Conservation (phyloP, 1,140 invertebrate genomes). For the Sitobion miscanthi region DNA sequence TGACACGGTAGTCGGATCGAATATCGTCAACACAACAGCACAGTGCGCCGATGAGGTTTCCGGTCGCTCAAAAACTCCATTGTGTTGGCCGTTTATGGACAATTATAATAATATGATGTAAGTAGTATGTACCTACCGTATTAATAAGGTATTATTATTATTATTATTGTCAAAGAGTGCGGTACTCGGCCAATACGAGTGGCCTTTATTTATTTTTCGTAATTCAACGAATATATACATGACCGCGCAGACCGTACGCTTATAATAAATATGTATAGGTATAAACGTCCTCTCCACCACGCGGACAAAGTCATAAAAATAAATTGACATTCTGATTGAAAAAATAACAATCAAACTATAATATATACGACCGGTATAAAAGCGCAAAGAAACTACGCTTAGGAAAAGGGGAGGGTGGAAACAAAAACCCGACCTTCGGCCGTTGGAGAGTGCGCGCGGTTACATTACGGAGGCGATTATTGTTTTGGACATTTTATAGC, state of each 20-base stretch:
- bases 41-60: background rate
- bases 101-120: background rate
- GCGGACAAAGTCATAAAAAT: background rate
- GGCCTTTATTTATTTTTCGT: background rate
- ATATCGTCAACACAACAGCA: background rate
- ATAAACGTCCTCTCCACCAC: background rate
- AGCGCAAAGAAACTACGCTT: background rate
- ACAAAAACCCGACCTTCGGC: background rate
- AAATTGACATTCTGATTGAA: conserved; percentile 27
- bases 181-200: background rate
- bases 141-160: background rate
- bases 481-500: background rate
- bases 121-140: background rate
- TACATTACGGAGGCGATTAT: background rate
- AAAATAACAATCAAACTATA: background rate
- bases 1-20: background rate
- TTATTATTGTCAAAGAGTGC: background rate
- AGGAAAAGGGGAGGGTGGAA: background rate
- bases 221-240: background rate
- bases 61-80: background rate
- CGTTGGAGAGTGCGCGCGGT: background rate
- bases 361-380: background rate
- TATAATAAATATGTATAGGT: background rate
- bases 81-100: background rate
- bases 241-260: background rate